These are phyloP conservation scores for Crypturellus tataupa DNA, from an alignment of 2,797 vertebrate species.

Conservation along the genomic window DNA sequence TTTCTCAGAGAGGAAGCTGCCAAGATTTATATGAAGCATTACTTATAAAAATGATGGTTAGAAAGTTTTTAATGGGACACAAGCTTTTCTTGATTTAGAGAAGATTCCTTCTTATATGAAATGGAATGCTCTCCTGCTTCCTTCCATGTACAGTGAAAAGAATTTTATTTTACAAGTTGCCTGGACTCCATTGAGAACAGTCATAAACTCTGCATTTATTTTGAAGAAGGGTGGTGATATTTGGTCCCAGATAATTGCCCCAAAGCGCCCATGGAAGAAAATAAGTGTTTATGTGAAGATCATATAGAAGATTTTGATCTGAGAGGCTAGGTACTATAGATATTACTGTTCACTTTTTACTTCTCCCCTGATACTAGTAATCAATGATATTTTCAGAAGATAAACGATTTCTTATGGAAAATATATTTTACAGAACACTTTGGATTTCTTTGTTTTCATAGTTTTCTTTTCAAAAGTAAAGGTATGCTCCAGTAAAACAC, in stretches of 20 bases:
- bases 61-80: slow-evolving; percentile 33
- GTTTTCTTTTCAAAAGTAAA: not conserved
- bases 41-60: not conserved
- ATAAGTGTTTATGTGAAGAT: not conserved
- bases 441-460: not conserved
- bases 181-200: not conserved
- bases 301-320: not conserved
- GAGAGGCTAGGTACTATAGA: not conserved
- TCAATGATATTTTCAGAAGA: not conserved
- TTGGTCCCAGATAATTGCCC: not conserved
- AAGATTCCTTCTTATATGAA: not conserved
- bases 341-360: not conserved
- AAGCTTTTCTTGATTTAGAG: slow-evolving; percentile 12
- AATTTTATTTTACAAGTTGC: no score
- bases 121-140: not conserved
- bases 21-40: not conserved
- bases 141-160: not conserved
- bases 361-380: not conserved
- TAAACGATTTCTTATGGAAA: not conserved
- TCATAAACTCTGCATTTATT: not conserved
- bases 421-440: not conserved
- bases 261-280: not conserved
- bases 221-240: not conserved
- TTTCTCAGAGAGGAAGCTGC: slow-evolving; percentile 23
- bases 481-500: not conserved